Evolutionary conservation across 2,888 invertebrate species (phyloP), one percentile per base, ranked within the genome.

Genomic region (Ligdia adustata): DNA sequence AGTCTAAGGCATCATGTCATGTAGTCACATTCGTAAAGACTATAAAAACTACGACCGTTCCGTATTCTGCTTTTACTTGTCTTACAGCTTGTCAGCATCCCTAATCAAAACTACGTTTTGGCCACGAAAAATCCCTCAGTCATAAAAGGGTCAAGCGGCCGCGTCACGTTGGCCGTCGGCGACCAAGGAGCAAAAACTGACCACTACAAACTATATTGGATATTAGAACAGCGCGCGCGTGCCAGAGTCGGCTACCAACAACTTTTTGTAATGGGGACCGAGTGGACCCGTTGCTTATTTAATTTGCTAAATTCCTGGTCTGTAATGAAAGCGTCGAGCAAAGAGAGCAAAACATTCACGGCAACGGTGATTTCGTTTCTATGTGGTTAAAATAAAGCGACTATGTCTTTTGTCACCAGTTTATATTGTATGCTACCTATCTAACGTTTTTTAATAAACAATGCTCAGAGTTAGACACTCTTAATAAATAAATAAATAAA

Each of bases 141-240:
- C 79, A 77, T 78, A 82, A 82, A 86, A 88, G 88, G 89, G 89
- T 88, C 85, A 87, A 83, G 83, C 82, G 79, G 69, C 60, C 75
- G 68, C 80, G 79, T 77, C 84, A 79, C 78, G 78, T 80, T 76
- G 69, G 64, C 67, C 22, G 35, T 15, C 27, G 34, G 20, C 45
- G 43, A 24, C 28, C 57, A 58, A 64, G 70, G 60, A 56, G 72
- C 86, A 87, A 89, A 89, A 89, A 87, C 72, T 62, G 60, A 75
- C 64, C 67, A 77, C 74, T 72, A 77, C 81, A 79, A 87, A 88
- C 86, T 87, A 87, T 84, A 88, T 85, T 87, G 83, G 86, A 89
- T 85, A 86, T 89, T 83, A 86, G 82, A 86, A 78, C 82, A 82
- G 79, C 76, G 79, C 79, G 83, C 82, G 82, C 79, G 82, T 82